Evolutionary conservation across 2,797 vertebrate species (phyloP).

Genomic region (Acropternis orthonyx): DNA sequence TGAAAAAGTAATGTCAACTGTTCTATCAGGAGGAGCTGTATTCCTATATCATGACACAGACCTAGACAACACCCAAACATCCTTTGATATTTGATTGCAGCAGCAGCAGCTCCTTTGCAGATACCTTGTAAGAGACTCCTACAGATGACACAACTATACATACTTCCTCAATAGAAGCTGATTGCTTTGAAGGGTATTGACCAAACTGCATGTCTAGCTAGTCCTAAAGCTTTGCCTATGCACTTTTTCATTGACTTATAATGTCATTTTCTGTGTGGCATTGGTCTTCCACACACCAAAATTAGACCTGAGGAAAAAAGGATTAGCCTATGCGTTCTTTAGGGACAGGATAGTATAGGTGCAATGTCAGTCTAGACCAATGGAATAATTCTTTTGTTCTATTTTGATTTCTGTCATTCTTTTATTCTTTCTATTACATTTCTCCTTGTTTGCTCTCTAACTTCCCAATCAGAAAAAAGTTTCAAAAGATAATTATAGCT

Average conservation of each 20-base stretch:
- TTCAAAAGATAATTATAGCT: neutral
- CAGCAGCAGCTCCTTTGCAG: neutral
- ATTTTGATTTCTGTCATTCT: neutral
- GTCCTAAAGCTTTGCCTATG: neutral
- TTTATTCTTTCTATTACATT: neutral
- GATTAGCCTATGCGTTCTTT: neutral
- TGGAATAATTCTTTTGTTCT: neutral
- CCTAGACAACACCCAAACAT: neutral
- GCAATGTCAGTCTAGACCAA: neutral
- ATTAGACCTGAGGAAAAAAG: neutral
- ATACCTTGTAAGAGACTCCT: neutral
- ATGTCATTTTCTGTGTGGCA: neutral
- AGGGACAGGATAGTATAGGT: neutral
- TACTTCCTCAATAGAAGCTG: neutral
- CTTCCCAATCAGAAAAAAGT: neutral
- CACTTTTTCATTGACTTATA: neutral
- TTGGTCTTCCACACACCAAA: neutral
- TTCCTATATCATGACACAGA: neutral
- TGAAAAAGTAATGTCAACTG: neutral
- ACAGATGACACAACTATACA: neutral
- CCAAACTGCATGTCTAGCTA: neutral
- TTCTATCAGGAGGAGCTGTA: neutral
- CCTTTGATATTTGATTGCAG: neutral
- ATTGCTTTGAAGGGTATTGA: neutral
- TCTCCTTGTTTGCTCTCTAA: neutral